A percentile compares a stretch with the other conserved stretches of the same genome.
phyloP scores from a whole-genome alignment of 2,888 invertebrate genomes.

The Patella ulyssiponensis region DNA sequence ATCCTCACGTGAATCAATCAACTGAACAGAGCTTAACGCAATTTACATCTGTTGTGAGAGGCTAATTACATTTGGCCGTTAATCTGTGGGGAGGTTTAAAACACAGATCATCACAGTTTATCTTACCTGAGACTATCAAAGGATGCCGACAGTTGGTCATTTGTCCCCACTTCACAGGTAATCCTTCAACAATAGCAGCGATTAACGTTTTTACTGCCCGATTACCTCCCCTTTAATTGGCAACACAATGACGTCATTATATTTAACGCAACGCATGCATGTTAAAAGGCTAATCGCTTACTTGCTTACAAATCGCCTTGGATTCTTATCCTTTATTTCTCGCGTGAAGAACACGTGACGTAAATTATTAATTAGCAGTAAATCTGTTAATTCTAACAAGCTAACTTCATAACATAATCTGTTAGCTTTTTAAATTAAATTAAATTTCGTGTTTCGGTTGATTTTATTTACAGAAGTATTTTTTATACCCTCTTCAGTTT shows the following conservation, averaged over 20 bases:
- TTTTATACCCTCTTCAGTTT: no score
- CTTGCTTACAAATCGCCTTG: neutral
- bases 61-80: no score
- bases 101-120: no score
- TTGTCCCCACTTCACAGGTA: neutral
- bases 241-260: neutral
- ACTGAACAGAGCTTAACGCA: no score
- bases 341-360: neutral
- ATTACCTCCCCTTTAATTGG: neutral
- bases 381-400: no score
- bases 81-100: no score
- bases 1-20: no score
- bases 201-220: constrained; percentile 2
- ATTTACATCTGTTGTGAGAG: no score
- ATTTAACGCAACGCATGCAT: neutral
- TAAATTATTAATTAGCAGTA: neutral
- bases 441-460: no score
- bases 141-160: neutral
- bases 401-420: no score
- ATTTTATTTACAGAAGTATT: no score
- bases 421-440: no score
- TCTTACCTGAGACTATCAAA: neutral
- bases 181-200: neutral
- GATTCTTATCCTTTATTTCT: neutral
- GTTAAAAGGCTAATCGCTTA: neutral